Percentiles rank a stretch among this genome's conserved stretches.
Conservation (phyloP, 2,797 vertebrate species). For the Acanthurus lineatus region DNA sequence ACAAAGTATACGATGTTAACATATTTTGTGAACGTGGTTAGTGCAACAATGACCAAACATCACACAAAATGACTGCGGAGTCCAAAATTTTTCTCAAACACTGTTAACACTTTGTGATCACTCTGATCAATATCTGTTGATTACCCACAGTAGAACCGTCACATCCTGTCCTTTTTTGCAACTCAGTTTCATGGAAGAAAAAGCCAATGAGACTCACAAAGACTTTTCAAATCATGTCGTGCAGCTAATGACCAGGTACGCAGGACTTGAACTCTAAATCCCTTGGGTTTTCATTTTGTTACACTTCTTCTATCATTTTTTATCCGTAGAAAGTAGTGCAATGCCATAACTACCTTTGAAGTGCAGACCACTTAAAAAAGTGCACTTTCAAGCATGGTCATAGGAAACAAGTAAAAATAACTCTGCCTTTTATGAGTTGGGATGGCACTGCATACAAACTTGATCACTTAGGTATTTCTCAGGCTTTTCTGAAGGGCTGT, state of each 20-base stretch:
- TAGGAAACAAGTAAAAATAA: not conserved
- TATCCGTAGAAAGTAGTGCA: not conserved
- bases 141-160: too few relatives aligned
- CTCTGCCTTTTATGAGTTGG: not conserved
- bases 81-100: not conserved
- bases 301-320: not conserved
- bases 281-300: not conserved
- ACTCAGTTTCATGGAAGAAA: not conserved
- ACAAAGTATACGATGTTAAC: not conserved
- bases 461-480: too few relatives aligned
- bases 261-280: not conserved
- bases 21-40: not conserved
- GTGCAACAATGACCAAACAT: not conserved
- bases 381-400: not conserved
- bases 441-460: too few relatives aligned
- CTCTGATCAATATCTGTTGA: not conserved
- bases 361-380: not conserved
- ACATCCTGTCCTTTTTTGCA: not conserved
- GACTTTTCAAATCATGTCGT: not conserved
- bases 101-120: not conserved
- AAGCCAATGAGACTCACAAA: not conserved
- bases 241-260: not conserved
- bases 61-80: not conserved
- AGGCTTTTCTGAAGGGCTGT: too few relatives aligned
- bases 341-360: not conserved